Conservation (phyloP, 2,113 vertebrate genomes). For the Hypanus sabinus region DNA sequence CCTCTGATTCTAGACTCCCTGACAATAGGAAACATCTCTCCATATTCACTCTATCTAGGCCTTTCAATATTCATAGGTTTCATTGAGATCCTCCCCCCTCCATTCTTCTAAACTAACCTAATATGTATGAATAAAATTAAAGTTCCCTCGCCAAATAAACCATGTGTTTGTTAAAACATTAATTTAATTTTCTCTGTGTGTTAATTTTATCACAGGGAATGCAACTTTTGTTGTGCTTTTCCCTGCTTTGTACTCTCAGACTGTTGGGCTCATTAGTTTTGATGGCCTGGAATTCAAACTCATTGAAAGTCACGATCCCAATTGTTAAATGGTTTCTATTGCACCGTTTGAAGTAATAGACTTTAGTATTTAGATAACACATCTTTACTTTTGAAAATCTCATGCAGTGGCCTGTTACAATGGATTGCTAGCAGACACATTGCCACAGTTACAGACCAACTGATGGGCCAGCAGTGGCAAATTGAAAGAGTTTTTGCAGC, state of each 20-base stretch:
- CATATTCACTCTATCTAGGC: no score
- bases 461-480: not conserved
- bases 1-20: no score
- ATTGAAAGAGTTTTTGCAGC: not conserved
- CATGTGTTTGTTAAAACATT: not conserved
- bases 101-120: no score
- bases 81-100: no score
- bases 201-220: not conserved
- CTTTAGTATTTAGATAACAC: not conserved
- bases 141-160: not conserved
- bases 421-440: not conserved
- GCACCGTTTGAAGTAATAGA: not conserved
- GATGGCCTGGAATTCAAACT: not conserved
- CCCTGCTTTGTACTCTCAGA: not conserved
- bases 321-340: no score
- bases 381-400: not conserved
- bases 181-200: not conserved
- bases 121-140: not conserved
- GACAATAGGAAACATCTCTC: no score
- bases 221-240: not conserved
- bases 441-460: not conserved
- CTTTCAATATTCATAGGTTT: no score
- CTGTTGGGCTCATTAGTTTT: not conserved
- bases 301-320: no score
- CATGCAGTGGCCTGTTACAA: not conserved